phyloP scores from a whole-genome alignment of 2,797 vertebrate species.

The Chromis chromis region DNA sequence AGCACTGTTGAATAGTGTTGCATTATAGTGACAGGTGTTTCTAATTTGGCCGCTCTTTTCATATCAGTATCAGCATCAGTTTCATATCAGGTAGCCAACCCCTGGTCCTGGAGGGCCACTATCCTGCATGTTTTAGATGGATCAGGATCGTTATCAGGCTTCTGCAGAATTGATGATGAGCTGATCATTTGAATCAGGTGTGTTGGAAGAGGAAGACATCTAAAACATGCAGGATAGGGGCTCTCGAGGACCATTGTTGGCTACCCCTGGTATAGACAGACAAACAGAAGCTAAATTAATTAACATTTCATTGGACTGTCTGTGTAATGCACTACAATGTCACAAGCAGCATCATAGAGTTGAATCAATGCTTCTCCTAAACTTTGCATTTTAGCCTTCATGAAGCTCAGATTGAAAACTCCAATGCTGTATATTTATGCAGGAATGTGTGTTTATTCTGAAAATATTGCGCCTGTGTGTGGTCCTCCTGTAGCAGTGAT shows the following conservation, averaged over 20 bases:
- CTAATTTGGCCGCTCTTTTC: background rate
- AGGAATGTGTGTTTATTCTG: background rate
- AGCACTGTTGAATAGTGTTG: background rate
- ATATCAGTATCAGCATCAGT: background rate
- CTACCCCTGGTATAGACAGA: too few species aligned
- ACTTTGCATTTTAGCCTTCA: background rate
- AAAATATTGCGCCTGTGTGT: too few species aligned
- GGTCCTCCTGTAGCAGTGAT: constrained; percentile 5
- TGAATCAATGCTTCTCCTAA: background rate
- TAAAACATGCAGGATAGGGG: too few species aligned
- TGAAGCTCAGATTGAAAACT: constrained; percentile 1
- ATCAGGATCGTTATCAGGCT: too few species aligned
- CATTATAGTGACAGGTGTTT: background rate
- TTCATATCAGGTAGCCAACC: too few species aligned
- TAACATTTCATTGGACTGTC: background rate
- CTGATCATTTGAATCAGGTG: too few species aligned
- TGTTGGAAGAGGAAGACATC: too few species aligned
- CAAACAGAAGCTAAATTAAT: background rate
- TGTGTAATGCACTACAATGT: background rate
- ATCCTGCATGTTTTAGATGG: too few species aligned
- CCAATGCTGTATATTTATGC: background rate
- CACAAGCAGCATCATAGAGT: background rate
- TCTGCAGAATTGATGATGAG: too few species aligned
- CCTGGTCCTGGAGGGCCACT: too few species aligned
- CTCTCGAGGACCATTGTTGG: too few species aligned